Evolutionary conservation across 2,888 invertebrate species (phyloP).

Genomic region (Molorchus minor): DNA sequence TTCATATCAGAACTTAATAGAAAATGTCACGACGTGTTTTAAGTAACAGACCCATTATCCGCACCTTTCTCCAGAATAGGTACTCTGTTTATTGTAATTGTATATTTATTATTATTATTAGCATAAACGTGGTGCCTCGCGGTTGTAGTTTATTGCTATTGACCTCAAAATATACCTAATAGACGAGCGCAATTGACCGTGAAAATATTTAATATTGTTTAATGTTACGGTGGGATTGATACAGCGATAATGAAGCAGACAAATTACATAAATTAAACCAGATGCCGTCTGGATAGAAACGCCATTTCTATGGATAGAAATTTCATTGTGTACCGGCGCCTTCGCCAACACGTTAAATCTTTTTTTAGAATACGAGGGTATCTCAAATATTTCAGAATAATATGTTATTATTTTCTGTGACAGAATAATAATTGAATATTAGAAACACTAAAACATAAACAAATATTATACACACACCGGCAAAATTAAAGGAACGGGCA

Average conservation of each 20-base stretch:
- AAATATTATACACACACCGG: too few relatives aligned
- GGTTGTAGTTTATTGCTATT: conserved; percentile 5
- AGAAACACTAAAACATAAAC: too few relatives aligned
- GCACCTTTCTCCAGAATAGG: too few relatives aligned
- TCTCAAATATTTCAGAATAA: too few relatives aligned
- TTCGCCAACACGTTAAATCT: not conserved
- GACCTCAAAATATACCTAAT: conserved; percentile 13
- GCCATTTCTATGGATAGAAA: not conserved
- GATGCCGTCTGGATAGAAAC: not conserved
- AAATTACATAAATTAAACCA: not conserved
- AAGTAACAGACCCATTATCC: too few relatives aligned
- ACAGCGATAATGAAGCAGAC: not conserved
- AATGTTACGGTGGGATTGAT: not conserved
- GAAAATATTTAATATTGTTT: conserved; percentile 7
- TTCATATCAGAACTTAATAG: too few relatives aligned
- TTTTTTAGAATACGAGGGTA: not conserved
- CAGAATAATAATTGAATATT: too few relatives aligned
- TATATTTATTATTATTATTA: conserved; percentile 4
- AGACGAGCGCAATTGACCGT: conserved; percentile 5
- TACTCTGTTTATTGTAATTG: too few relatives aligned
- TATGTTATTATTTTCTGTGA: too few relatives aligned
- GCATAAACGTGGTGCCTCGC: not conserved
- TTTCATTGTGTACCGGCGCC: not conserved
- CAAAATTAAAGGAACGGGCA: too few relatives aligned
- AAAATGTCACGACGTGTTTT: too few relatives aligned